Conservation (phyloP, 1,140 invertebrate genomes). For the Achatina immaculata region DNA sequence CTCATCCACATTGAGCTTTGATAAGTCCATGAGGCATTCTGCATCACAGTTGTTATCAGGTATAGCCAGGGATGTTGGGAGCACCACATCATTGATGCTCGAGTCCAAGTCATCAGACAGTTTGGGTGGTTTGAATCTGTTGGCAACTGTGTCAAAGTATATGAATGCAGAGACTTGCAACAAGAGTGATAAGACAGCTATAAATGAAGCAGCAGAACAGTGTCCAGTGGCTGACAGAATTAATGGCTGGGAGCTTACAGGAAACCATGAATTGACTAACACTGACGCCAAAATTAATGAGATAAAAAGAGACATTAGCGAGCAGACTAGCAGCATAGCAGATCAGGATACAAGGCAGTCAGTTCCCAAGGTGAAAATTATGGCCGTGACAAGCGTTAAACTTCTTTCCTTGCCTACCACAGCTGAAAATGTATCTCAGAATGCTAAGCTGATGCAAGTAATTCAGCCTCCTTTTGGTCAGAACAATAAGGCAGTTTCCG, state of each 20-base stretch:
- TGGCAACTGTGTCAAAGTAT: conserved; percentile 32
- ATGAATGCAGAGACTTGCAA: conserved; percentile 19
- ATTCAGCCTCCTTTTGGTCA: conserved; percentile 14
- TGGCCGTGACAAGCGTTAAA: not conserved
- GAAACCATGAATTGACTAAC: not conserved
- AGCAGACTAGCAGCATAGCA: not conserved
- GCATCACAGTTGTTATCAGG: conserved; percentile 22
- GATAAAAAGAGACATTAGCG: not conserved
- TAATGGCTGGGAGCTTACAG: not conserved
- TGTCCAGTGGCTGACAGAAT: not conserved
- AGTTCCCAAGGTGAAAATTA: not conserved
- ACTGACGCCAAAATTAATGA: not conserved
- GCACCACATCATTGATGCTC: not conserved
- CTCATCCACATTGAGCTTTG: not conserved
- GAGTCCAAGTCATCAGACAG: conserved; percentile 15
- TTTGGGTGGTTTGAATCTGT: conserved; percentile 31
- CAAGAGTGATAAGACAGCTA: not conserved
- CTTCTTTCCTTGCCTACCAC: conserved; percentile 1
- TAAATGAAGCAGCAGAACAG: not conserved
- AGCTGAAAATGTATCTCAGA: not conserved
- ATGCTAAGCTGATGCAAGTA: conserved; percentile 5
- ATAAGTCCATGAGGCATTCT: conserved; percentile 21
- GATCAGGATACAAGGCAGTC: not conserved
- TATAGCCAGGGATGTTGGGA: conserved; percentile 23
- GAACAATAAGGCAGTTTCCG: not conserved